These are phyloP conservation scores for Papilio aristodemus DNA, from an alignment of 1,140 invertebrate species.

Conservation along the genomic window DNA sequence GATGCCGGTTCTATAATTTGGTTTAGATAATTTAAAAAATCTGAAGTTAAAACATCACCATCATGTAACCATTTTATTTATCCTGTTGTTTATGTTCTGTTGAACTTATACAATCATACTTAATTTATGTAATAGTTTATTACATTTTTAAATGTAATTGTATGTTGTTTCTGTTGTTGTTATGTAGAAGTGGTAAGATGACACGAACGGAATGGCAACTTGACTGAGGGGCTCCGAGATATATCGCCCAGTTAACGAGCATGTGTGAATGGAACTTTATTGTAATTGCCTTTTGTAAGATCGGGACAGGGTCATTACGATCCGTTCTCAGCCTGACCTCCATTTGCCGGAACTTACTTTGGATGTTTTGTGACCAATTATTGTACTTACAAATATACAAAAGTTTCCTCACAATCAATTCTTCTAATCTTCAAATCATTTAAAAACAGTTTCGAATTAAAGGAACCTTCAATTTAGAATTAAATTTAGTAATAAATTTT, in stretches of 20 bases:
- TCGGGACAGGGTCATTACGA: slow-evolving; percentile 74
- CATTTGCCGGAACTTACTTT: slow-evolving; percentile 35
- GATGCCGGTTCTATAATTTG: too few species aligned
- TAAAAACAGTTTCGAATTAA: neutral
- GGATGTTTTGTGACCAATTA: slow-evolving; percentile 30
- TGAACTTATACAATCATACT: neutral
- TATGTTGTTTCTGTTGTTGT: slow-evolving; percentile 36
- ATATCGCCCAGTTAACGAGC: slow-evolving; percentile 79
- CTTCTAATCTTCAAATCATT: too few species aligned
- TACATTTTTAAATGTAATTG: slow-evolving; percentile 31
- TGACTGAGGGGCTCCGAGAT: slow-evolving; percentile 65
- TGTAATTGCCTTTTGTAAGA: slow-evolving; percentile 80
- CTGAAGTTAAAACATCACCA: too few species aligned
- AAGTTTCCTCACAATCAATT: neutral
- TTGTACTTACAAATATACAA: slow-evolving; percentile 14
- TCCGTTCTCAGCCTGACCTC: slow-evolving; percentile 62
- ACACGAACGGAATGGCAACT: slow-evolving; percentile 59
- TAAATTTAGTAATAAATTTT: too few species aligned
- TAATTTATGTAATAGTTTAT: neutral
- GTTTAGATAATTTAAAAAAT: too few species aligned
- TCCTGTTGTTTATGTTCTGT: neutral
- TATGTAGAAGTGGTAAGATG: slow-evolving; percentile 50
- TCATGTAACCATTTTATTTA: too few species aligned
- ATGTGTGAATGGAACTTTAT: slow-evolving; percentile 79
- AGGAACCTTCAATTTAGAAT: too few species aligned